Percentiles rank a stretch among this genome's conserved stretches.
phyloP scores from a whole-genome alignment of 2,797 vertebrate species.

The Acanthopagrus latus region DNA sequence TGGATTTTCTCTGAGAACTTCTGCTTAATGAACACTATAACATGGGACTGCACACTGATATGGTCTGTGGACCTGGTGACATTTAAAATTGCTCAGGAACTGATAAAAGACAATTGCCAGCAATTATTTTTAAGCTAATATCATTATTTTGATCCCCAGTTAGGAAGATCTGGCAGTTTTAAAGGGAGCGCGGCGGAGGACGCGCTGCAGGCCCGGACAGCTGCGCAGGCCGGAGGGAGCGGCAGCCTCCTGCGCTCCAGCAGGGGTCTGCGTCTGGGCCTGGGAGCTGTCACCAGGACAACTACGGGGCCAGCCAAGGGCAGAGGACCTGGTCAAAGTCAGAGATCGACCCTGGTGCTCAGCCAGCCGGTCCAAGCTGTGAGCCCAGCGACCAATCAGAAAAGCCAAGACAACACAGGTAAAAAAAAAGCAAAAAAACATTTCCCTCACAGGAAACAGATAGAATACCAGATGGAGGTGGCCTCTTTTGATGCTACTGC shows the following conservation, averaged over 20 bases:
- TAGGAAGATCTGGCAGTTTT: conserved; percentile 64
- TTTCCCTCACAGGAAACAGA: conserved; percentile 7
- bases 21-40: too few species aligned
- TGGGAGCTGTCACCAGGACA: conserved; percentile 81
- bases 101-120: background rate
- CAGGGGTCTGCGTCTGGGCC: conserved; percentile 87
- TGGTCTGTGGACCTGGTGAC: background rate
- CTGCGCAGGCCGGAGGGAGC: conserved; percentile 83
- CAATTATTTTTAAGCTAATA: background rate
- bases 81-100: background rate
- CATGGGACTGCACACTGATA: too few species aligned
- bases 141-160: conserved; percentile 61
- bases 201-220: conserved; percentile 73
- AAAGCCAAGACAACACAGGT: conserved; percentile 88
- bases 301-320: conserved; percentile 78
- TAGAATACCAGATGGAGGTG: conserved; percentile 4
- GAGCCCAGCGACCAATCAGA: conserved; percentile 81
- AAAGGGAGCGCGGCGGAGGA: conserved; percentile 75
- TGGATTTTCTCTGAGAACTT: background rate
- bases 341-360: conserved; percentile 82
- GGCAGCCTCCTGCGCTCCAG: conserved; percentile 91
- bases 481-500: conserved; percentile 26
- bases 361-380: conserved; percentile 88
- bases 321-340: conserved; percentile 88
- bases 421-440: conserved; percentile 58